Base-by-base conservation (phyloP, 2,888 invertebrate genomes). In the Sesia bembeciformis region DNA sequence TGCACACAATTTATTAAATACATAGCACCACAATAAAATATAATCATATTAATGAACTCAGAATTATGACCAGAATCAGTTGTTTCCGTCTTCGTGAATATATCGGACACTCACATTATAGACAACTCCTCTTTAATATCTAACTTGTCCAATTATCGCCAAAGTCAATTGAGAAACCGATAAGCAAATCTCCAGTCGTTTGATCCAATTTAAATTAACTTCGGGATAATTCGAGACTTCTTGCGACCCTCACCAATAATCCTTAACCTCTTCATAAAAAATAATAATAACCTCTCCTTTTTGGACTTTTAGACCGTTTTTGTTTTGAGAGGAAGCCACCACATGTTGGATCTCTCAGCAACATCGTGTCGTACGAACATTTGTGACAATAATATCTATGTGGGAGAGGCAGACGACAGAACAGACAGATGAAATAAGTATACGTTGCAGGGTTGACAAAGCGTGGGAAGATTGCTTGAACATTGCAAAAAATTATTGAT, bases 301-400 rank as follows among this genome's bases (percentile, higher is more conserved):
- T 51, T 54, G 38, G 51, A 23, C 43, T 43, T 54, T 54, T 51
- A 5, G 42, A 40, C 5, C n/a, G 51, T 54, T 51, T 54, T 58
- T 58, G 54, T 56, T 56, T 53, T 43, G 6, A 56, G 55, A 57
- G 58, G 58, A 58, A 57, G 40, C 54, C 8, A 43, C 53, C 58
- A 57, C 54, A 58, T 58, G 58, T 58, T 46, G 54, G 23, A 39
- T 39, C 38, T 38, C 50, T 50, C 50, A 50, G 38, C 50, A 50
- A 39, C 5, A 50, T 50, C 50, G 50, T 50, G 7, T 50, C 38
- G 39, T 50, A 50, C 50, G 6, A 8, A 50, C 50, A 50, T 50
- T 50, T 50, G 50, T 38, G 8, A 8, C 50, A 39, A 39, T 5
- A 7, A 42, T 39, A 5, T 50, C 50, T 39, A 50, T 50, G 50